phyloP scores from a whole-genome alignment of 2,888 invertebrate species.

The Tigriopus californicus region DNA sequence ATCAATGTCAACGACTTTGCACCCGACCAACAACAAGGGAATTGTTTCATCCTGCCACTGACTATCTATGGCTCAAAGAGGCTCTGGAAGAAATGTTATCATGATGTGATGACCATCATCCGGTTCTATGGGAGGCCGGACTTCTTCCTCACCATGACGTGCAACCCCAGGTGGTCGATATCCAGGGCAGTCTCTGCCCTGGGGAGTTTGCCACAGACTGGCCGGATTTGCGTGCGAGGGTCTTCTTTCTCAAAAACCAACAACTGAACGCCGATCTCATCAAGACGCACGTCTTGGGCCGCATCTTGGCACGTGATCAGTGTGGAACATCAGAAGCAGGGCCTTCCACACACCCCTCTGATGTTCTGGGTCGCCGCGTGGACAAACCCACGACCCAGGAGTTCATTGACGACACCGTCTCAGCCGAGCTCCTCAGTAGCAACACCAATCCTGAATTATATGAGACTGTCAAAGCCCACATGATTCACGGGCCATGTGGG shows the following conservation, averaged over 20 bases:
- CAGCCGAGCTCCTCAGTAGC: background rate
- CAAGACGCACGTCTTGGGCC: constrained; percentile 20
- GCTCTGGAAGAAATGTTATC: constrained; percentile 25
- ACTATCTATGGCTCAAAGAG: constrained; percentile 25
- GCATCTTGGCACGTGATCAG: background rate
- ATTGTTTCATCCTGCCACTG: constrained; percentile 25
- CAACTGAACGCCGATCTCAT: constrained; percentile 19
- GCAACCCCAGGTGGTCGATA: constrained; percentile 29
- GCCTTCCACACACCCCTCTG: background rate
- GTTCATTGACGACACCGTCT: background rate
- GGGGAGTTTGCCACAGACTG: constrained; percentile 23
- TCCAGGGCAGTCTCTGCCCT: constrained; percentile 23
- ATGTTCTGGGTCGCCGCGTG: background rate
- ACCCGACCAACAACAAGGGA: constrained; percentile 20
- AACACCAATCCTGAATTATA: background rate
- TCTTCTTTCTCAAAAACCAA: constrained; percentile 23
- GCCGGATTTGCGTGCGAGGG: constrained; percentile 25
- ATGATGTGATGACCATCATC: constrained; percentile 30
- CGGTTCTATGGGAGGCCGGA: constrained; percentile 27
- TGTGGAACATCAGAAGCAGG: constrained; percentile 3
- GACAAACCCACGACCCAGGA: background rate
- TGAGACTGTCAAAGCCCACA: background rate
- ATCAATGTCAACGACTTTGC: constrained; percentile 17
- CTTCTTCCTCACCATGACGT: constrained; percentile 30
- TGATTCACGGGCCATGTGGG: constrained; percentile 3